Conservation (phyloP, 2,113 vertebrate genomes). For the Carlito syrichta region DNA sequence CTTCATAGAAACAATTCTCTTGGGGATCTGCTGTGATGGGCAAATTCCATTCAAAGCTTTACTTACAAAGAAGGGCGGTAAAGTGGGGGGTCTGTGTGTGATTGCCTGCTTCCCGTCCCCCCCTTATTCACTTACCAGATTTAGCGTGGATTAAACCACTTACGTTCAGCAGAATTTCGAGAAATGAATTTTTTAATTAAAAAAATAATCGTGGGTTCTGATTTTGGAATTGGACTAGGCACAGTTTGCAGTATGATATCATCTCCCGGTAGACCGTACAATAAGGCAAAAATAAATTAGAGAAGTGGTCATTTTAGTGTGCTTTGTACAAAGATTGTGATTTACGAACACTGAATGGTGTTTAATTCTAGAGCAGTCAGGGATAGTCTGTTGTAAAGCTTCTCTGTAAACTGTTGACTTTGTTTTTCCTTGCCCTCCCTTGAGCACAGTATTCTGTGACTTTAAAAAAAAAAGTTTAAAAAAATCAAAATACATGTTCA, state of each 20-base stretch:
- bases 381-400: constrained; percentile 46
- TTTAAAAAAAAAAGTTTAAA: neutral
- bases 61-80: constrained; percentile 63
- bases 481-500: constrained; percentile 57
- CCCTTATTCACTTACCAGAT: constrained; percentile 29
- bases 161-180: constrained; percentile 26
- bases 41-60: constrained; percentile 64
- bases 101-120: constrained; percentile 53
- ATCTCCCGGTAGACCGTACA: neutral
- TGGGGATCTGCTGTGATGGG: constrained; percentile 57
- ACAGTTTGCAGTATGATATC: neutral
- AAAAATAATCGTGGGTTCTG: constrained; percentile 36
- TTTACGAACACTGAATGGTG: constrained; percentile 29
- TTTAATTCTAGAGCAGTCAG: constrained; percentile 52
- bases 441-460: constrained; percentile 21
- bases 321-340: constrained; percentile 31
- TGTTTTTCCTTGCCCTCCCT: constrained; percentile 3
- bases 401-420: constrained; percentile 56
- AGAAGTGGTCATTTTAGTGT: constrained; percentile 40
- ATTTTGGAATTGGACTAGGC: neutral
- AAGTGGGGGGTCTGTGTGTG: constrained; percentile 49
- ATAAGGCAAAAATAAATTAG: constrained; percentile 27
- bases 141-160: constrained; percentile 33
- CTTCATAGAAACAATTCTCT: constrained; percentile 70
- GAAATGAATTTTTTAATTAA: constrained; percentile 57